Conservation (phyloP, 2,888 invertebrate genomes). For the Zele albiditarsus region DNA sequence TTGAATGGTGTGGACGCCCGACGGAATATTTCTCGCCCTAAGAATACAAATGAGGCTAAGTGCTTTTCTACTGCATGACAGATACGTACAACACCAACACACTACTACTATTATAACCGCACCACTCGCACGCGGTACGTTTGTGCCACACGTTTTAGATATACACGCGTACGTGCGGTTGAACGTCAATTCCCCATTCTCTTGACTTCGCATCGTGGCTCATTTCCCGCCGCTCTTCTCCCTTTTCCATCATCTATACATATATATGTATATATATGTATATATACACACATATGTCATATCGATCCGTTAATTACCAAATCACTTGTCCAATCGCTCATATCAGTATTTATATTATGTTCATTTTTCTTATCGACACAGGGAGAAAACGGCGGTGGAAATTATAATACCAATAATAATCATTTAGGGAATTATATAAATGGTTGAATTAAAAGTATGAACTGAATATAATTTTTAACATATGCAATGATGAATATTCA, state of each 20-base stretch:
- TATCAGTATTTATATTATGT: not conserved
- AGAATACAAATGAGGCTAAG: conserved; percentile 72
- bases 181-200: conserved; percentile 41
- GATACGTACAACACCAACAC: conserved; percentile 44
- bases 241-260: conserved; percentile 18
- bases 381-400: too few species aligned
- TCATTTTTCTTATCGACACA: not conserved
- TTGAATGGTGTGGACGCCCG: conserved; percentile 66
- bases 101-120: conserved; percentile 35
- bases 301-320: conserved; percentile 8
- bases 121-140: conserved; percentile 31
- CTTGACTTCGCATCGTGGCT: conserved; percentile 46
- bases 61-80: conserved; percentile 62
- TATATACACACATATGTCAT: not conserved
- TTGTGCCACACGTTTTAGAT: conserved; percentile 45
- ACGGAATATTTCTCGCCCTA: conserved; percentile 60
- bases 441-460: too few species aligned
- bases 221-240: conserved; percentile 39
- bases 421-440: too few species aligned
- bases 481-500: too few species aligned
- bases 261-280: not conserved
- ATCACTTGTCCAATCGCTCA: not conserved
- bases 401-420: too few species aligned
- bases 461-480: too few species aligned
- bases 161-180: conserved; percentile 30